Conservation (phyloP, 2,888 invertebrate species). For the Pheosia tremula region DNA sequence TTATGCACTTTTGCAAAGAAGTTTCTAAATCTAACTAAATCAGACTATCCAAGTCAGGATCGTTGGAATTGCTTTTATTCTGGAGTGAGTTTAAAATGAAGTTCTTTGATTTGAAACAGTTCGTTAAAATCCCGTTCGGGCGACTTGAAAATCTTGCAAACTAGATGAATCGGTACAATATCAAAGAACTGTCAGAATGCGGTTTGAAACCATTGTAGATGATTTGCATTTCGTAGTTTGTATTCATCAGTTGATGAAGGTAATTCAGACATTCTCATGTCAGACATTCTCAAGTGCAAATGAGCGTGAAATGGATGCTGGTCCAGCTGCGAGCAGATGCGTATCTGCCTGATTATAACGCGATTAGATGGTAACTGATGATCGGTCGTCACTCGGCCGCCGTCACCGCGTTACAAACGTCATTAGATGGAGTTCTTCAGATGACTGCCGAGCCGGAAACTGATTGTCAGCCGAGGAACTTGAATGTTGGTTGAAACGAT, state of each 20-base stretch:
- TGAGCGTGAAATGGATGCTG: conserved; percentile 3
- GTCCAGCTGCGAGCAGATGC: background rate
- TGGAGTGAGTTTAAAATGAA: no score
- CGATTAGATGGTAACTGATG: conserved; percentile 2
- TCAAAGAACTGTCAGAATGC: no score
- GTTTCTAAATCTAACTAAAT: no score
- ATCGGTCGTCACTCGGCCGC: background rate
- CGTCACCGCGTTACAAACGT: background rate
- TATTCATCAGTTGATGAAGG: background rate
- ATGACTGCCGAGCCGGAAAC: background rate
- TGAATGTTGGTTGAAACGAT: background rate
- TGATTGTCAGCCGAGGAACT: background rate
- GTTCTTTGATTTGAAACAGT: no score
- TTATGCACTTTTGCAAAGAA: no score
- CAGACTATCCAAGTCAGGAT: no score
- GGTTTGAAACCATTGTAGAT: no score
- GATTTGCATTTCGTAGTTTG: background rate
- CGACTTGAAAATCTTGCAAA: no score
- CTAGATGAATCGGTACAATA: no score
- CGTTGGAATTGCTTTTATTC: no score
- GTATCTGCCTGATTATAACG: conserved; percentile 3
- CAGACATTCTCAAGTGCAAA: background rate
- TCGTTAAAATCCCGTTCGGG: no score
- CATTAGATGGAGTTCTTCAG: conserved; percentile 1
- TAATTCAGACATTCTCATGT: background rate